A percentile compares a stretch with the other conserved stretches of the same genome.
Conservation (phyloP, 2,113 vertebrate species). For the Hydrolagus affinis region DNA sequence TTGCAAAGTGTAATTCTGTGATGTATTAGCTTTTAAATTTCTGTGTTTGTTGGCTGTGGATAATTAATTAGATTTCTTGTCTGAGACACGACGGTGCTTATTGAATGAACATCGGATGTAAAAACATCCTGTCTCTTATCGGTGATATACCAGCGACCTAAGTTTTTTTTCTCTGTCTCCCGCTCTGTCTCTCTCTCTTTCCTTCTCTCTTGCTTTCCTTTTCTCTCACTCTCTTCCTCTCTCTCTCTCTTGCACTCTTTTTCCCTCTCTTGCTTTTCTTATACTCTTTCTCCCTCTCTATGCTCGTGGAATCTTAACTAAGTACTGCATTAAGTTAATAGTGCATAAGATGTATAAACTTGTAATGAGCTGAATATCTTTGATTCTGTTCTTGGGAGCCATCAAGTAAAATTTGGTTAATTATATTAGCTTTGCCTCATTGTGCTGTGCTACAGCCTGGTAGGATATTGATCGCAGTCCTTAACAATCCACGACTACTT, state of each 20-base stretch:
- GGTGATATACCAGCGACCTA: background rate
- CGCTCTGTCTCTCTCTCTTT: constrained; percentile 38
- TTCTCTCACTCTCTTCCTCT: background rate
- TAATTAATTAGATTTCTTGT: background rate
- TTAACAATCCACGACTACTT: too few relatives aligned
- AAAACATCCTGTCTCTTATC: constrained; percentile 24
- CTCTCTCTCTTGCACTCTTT: constrained; percentile 32
- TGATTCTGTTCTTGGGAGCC: too few relatives aligned
- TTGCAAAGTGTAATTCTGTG: too few relatives aligned
- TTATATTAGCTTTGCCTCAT: too few relatives aligned
- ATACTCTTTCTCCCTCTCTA: background rate
- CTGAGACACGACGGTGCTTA: background rate
- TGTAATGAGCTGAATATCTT: too few relatives aligned
- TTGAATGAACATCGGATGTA: constrained; percentile 15
- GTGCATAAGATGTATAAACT: too few relatives aligned
- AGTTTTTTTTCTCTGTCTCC: constrained; percentile 20
- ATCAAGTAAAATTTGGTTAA: too few relatives aligned
- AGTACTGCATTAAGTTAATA: too few relatives aligned
- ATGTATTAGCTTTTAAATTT: background rate
- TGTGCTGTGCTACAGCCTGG: too few relatives aligned
- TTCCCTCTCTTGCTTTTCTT: background rate
- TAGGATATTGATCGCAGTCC: too few relatives aligned
- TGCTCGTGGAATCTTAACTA: too few relatives aligned
- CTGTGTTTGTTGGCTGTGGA: background rate
- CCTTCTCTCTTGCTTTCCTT: background rate